Conservation (phyloP, 2,113 vertebrate genomes). For the Sporophila hypoxantha region DNA sequence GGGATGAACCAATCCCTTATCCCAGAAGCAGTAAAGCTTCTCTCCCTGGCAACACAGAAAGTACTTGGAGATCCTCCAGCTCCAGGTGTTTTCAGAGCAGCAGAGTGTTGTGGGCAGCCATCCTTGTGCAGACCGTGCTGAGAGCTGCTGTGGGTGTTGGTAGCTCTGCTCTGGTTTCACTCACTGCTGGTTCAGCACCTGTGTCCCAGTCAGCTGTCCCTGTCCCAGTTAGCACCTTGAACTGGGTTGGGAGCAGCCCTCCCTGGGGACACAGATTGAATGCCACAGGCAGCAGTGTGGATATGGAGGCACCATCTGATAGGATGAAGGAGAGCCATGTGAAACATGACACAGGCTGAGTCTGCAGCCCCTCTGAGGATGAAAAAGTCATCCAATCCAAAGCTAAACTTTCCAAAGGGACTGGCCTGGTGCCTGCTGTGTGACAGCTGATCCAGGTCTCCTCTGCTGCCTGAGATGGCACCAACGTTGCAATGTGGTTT, state of each 20-base stretch:
- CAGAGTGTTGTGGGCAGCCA: background rate
- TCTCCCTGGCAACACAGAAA: background rate
- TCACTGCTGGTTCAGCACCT: background rate
- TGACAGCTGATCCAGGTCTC: background rate
- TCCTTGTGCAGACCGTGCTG: background rate
- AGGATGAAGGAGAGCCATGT: background rate
- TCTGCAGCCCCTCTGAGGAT: background rate
- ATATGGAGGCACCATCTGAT: background rate
- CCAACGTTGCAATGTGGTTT: background rate
- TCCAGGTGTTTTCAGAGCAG: background rate
- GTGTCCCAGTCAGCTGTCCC: background rate
- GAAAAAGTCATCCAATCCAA: background rate
- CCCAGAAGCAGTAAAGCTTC: background rate
- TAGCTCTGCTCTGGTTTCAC: background rate
- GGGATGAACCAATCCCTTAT: background rate
- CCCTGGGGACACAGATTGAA: background rate
- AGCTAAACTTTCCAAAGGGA: background rate
- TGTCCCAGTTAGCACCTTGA: background rate
- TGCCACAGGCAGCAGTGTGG: background rate
- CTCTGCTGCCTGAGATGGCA: background rate
- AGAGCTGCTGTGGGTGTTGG: background rate
- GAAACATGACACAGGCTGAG: background rate
- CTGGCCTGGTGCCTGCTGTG: background rate
- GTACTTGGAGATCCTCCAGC: background rate
- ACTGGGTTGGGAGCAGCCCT: background rate